A percentile compares a stretch with the other conserved stretches of the same genome.
Evolutionary conservation across 2,797 vertebrate genomes (phyloP).

Genomic region (Artibeus jamaicensis): DNA sequence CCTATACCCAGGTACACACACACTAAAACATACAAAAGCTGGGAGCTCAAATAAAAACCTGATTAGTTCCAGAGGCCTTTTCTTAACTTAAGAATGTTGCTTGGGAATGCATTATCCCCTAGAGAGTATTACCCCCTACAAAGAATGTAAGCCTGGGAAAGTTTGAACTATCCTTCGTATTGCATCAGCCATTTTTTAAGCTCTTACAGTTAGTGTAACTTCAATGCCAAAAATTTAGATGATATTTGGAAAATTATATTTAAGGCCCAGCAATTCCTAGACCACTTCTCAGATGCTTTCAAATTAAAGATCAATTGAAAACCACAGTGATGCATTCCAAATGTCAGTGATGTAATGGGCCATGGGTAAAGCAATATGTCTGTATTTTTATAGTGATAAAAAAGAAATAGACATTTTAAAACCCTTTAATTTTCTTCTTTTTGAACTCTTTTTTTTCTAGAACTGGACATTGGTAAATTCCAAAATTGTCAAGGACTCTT

Average conservation of each 20-base stretch:
- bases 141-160: slow-evolving; percentile 24
- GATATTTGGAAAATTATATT: slow-evolving; percentile 64
- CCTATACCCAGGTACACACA: neutral
- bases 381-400: slow-evolving; percentile 57
- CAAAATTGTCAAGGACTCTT: neutral
- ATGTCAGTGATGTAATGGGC: slow-evolving; percentile 57
- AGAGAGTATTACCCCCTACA: neutral
- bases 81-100: slow-evolving; percentile 20
- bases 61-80: neutral
- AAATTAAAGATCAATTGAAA: slow-evolving; percentile 67
- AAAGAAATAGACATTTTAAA: slow-evolving; percentile 58
- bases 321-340: slow-evolving; percentile 53
- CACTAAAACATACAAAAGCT: neutral
- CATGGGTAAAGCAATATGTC: slow-evolving; percentile 44
- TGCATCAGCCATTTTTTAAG: slow-evolving; percentile 40
- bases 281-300: slow-evolving; percentile 56
- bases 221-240: slow-evolving; percentile 54
- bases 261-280: slow-evolving; percentile 49
- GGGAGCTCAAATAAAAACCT: neutral
- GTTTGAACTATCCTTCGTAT: slow-evolving; percentile 19
- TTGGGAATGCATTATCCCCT: neutral
- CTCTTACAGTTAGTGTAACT: slow-evolving; percentile 30
- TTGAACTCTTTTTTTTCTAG: slow-evolving; percentile 45
- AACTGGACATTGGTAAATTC: slow-evolving; percentile 42
- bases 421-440: slow-evolving; percentile 50